Percentiles rank a stretch among this genome's conserved stretches.
Evolutionary conservation across 2,888 invertebrate species (phyloP).

Genomic region (Metalampra italica): DNA sequence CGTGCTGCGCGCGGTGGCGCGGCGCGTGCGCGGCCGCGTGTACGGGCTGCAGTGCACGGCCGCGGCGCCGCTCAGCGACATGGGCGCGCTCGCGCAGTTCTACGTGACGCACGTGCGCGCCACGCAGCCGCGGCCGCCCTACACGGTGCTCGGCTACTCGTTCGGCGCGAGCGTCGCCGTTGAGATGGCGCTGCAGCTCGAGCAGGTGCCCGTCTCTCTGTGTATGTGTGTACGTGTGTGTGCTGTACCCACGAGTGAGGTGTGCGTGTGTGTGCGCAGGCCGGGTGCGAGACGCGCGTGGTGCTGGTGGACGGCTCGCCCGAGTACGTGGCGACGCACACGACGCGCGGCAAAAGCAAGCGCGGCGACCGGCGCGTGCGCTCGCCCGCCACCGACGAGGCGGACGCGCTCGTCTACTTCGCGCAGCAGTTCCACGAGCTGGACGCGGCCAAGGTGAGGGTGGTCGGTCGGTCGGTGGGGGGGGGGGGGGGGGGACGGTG

Average conservation of each 20-base stretch:
- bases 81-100: constrained; percentile 84
- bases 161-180: constrained; percentile 97
- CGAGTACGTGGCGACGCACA: constrained; percentile 87
- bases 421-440: constrained; percentile 87
- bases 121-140: constrained; percentile 89
- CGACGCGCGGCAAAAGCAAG: constrained; percentile 81
- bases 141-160: constrained; percentile 95
- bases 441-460: constrained; percentile 79
- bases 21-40: constrained; percentile 85
- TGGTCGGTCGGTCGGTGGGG: not conserved
- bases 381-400: constrained; percentile 79
- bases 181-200: constrained; percentile 94
- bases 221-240: not conserved
- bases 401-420: constrained; percentile 90
- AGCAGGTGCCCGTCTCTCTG: constrained; percentile 60
- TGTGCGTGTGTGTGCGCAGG: constrained; percentile 22
- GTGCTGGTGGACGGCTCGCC: constrained; percentile 95
- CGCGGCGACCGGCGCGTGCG: constrained; percentile 63
- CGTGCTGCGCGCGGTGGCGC: constrained; percentile 84
- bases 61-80: constrained; percentile 84
- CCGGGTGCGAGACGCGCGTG: constrained; percentile 78
- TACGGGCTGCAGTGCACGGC: constrained; percentile 94
- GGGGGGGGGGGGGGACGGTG: not conserved
- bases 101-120: constrained; percentile 86
- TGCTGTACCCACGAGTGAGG: no score